A percentile compares a stretch with the other conserved stretches of the same genome.
Conservation (phyloP, 2,888 invertebrate species). For the Ryuthela nishihirai region DNA sequence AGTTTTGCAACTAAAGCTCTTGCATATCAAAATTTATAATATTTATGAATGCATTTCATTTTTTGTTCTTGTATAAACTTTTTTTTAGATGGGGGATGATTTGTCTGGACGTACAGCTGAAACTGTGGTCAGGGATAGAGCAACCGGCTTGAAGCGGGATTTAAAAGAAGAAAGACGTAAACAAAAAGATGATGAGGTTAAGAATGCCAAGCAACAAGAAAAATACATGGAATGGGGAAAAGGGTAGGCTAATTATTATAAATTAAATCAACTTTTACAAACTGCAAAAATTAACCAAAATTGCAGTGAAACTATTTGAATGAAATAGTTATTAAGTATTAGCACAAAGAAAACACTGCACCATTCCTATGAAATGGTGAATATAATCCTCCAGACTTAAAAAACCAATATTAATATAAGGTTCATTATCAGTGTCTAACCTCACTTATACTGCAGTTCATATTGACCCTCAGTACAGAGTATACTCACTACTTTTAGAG, state of each 20-base stretch:
- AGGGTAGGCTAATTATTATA: conserved; percentile 66
- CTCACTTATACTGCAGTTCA: too few species aligned
- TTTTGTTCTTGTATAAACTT: conserved; percentile 4
- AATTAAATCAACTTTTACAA: too few species aligned
- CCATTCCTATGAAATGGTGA: too few species aligned
- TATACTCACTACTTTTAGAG: too few species aligned
- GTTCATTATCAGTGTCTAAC: too few species aligned
- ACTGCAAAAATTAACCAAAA: too few species aligned
- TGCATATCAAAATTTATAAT: background rate
- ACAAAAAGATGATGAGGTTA: conserved; percentile 64
- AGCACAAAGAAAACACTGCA: too few species aligned
- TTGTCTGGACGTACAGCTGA: conserved; percentile 67
- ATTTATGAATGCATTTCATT: conserved; percentile 5
- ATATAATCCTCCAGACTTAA: too few species aligned
- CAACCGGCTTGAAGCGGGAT: conserved; percentile 63
- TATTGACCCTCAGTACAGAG: too few species aligned
- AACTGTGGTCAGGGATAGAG: conserved; percentile 64
- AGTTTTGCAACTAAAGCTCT: background rate
- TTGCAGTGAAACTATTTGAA: too few species aligned
- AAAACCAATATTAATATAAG: too few species aligned
- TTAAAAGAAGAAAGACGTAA: conserved; percentile 65
- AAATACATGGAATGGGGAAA: conserved; percentile 80
- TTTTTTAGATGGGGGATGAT: conserved; percentile 63
- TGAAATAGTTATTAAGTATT: too few species aligned
- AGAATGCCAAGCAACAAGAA: conserved; percentile 60